phyloP scores from a whole-genome alignment of 2,797 vertebrate species.

The Chromobotia macracanthus region DNA sequence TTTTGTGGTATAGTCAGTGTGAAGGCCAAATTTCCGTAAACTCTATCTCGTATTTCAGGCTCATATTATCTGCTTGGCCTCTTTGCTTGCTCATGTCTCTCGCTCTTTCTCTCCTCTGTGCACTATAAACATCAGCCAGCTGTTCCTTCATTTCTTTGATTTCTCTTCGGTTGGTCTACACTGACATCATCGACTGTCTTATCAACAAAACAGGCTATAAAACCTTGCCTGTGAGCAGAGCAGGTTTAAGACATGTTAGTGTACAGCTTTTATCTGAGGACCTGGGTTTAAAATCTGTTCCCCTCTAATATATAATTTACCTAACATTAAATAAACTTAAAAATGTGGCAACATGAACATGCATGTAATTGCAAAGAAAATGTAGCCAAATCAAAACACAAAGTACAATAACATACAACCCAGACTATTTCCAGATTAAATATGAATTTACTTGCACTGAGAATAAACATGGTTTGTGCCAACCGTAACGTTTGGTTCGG shows the following conservation, averaged over 20 bases:
- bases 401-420: background rate
- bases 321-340: background rate
- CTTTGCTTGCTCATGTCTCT: slow-evolving; percentile 26
- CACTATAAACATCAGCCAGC: slow-evolving; percentile 37
- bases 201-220: slow-evolving; percentile 22
- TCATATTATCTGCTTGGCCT: slow-evolving; percentile 27
- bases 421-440: background rate
- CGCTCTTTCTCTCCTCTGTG: slow-evolving; percentile 26
- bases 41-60: slow-evolving; percentile 47
- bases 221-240: background rate
- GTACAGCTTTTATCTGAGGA: background rate
- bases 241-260: background rate
- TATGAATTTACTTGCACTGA: background rate
- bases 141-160: slow-evolving; percentile 42
- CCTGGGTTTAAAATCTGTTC: background rate
- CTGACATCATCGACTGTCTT: slow-evolving; percentile 54
- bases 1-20: slow-evolving; percentile 25
- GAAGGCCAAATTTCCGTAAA: slow-evolving; percentile 36
- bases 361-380: background rate
- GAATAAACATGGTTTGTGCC: background rate
- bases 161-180: slow-evolving; percentile 35
- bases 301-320: background rate
- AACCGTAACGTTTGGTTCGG: background rate
- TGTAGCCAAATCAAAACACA: background rate
- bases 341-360: background rate